Evolutionary conservation across 1,140 invertebrate genomes (phyloP).

Genomic region (Procambarus virginalis): DNA sequence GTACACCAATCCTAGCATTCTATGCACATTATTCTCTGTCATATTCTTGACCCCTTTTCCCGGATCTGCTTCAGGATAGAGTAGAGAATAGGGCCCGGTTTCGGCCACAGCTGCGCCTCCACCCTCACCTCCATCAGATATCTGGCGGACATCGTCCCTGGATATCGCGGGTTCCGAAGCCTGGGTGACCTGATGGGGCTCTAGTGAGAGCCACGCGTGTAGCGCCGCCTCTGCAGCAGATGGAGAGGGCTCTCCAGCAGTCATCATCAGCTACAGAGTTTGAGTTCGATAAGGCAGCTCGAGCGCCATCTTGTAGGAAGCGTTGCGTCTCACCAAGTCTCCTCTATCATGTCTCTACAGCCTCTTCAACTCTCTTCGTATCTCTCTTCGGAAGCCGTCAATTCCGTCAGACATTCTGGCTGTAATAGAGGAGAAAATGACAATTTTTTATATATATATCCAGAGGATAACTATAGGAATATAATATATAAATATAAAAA

Average conservation of each 20-base stretch:
- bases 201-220: not conserved
- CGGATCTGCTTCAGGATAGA: not conserved
- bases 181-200: not conserved
- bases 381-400: not conserved
- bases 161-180: not conserved
- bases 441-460: not conserved
- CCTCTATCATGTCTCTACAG: not conserved
- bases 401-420: not conserved
- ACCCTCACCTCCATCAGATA: not conserved
- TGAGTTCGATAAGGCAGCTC: not conserved
- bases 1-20: not conserved
- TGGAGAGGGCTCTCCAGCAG: not conserved
- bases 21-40: not conserved
- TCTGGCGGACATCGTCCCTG: not conserved
- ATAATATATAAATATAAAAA: too few species aligned
- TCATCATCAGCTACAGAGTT: not conserved
- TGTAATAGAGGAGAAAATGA: not conserved
- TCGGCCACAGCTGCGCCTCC: not conserved
- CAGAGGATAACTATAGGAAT: not conserved
- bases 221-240: not conserved
- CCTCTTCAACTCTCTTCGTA: not conserved
- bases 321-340: not conserved
- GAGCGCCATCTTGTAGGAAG: not conserved
- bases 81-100: not conserved
- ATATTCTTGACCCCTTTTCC: not conserved